phyloP scores from a whole-genome alignment of 2,113 vertebrate species.

The Madoqua kirkii region DNA sequence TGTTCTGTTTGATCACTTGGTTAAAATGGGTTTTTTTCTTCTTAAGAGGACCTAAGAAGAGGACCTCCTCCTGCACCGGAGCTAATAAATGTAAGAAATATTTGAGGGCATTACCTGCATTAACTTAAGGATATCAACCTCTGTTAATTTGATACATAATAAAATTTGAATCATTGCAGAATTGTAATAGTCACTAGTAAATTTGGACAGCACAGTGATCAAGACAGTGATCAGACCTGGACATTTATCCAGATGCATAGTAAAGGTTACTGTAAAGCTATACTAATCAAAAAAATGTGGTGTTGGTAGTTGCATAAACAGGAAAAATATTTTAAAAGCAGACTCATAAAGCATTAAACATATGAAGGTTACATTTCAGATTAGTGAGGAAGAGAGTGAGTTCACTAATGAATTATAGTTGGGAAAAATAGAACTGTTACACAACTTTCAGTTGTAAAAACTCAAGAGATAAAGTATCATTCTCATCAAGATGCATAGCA shows the following conservation, averaged over 20 bases:
- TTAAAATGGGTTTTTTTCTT: neutral
- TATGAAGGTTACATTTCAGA: neutral
- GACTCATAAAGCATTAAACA: neutral
- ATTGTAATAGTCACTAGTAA: neutral
- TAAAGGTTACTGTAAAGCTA: conserved; percentile 4
- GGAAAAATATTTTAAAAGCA: neutral
- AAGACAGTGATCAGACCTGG: neutral
- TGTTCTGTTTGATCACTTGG: neutral
- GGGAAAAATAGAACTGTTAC: neutral
- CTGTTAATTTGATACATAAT: conserved; percentile 5
- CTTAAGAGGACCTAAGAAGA: neutral
- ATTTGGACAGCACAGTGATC: neutral
- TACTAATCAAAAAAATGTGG: neutral
- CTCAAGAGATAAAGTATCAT: neutral
- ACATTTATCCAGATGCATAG: neutral
- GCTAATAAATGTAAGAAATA: neutral
- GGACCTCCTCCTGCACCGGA: neutral
- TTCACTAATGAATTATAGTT: neutral
- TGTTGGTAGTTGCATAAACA: neutral
- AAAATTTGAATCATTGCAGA: neutral
- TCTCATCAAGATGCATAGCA: neutral
- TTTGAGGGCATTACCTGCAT: neutral
- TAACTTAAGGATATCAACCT: neutral
- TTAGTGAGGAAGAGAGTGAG: neutral
- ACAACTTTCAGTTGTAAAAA: neutral